Conservation (phyloP, 2,797 vertebrate genomes). For the Micropoecilia bifurca region DNA sequence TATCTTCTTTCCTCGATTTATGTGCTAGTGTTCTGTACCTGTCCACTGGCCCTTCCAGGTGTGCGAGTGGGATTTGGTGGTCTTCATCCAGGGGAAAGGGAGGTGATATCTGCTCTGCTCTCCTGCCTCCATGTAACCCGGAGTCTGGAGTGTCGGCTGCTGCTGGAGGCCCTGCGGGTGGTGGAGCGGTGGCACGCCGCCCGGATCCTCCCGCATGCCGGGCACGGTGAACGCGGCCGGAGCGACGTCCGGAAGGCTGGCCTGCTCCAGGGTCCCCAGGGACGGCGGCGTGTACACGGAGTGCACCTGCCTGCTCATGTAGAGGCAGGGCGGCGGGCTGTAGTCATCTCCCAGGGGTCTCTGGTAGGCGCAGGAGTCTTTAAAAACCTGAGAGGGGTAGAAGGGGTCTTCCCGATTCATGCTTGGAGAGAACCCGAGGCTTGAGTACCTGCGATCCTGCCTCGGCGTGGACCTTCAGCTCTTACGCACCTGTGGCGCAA, state of each 20-base stretch:
- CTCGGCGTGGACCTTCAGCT: slow-evolving; percentile 63
- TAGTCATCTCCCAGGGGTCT: slow-evolving; percentile 87
- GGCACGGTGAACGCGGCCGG: slow-evolving; percentile 88
- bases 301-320: slow-evolving; percentile 91
- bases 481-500: slow-evolving; percentile 75
- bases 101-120: slow-evolving; percentile 86
- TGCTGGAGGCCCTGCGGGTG: slow-evolving; percentile 82
- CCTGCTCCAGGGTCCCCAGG: slow-evolving; percentile 86
- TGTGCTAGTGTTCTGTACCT: slow-evolving; percentile 80
- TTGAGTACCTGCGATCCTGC: slow-evolving; percentile 50
- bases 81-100: slow-evolving; percentile 99
- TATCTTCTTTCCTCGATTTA: background rate
- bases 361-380: slow-evolving; percentile 94
- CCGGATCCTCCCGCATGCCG: slow-evolving; percentile 86
- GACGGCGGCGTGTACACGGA: slow-evolving; percentile 83
- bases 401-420: slow-evolving; percentile 95
- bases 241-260: slow-evolving; percentile 87
- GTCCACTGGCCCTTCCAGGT: slow-evolving; percentile 96
- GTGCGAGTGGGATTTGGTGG: slow-evolving; percentile 92
- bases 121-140: slow-evolving; percentile 83
- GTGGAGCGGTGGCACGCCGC: slow-evolving; percentile 84
- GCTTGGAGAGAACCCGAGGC: slow-evolving; percentile 69
- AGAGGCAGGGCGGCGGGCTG: slow-evolving; percentile 94
- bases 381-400: slow-evolving; percentile 91
- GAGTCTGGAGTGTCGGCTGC: slow-evolving; percentile 78